phyloP scores from a whole-genome alignment of 2,888 invertebrate genomes.

The Xanthostigma xanthostigma region DNA sequence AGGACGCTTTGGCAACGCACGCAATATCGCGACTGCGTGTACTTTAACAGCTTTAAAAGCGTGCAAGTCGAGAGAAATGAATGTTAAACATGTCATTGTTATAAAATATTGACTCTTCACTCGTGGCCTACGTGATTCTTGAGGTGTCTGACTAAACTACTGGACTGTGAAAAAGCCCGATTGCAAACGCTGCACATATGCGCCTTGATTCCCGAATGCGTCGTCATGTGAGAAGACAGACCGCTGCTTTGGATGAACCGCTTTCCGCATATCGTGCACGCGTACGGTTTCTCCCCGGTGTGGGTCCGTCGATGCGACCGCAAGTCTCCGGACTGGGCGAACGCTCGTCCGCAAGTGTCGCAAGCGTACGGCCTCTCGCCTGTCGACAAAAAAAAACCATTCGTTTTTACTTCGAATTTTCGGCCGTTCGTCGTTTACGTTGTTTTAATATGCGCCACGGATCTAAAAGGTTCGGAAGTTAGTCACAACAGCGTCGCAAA shows the following conservation, averaged over 20 bases:
- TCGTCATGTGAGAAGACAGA: constrained; percentile 16
- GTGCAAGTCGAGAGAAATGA: background rate
- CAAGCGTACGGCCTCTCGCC: constrained; percentile 17
- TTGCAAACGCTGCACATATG: constrained; percentile 10
- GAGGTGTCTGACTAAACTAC: constrained; percentile 10
- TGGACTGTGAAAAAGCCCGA: constrained; percentile 10
- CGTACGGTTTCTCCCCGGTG: constrained; percentile 13
- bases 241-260: constrained; percentile 15
- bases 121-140: constrained; percentile 5
- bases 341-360: constrained; percentile 13
- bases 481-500: too few relatives aligned
- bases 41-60: too few relatives aligned
- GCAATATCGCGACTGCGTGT: too few relatives aligned
- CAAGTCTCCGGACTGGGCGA: constrained; percentile 16
- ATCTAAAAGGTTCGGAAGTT: too few relatives aligned
- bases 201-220: constrained; percentile 13
- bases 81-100: background rate
- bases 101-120: background rate
- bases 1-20: too few relatives aligned
- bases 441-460: too few relatives aligned
- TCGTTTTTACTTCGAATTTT: too few relatives aligned
- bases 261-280: constrained; percentile 15
- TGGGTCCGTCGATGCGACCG: constrained; percentile 14
- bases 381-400: constrained; percentile 3
- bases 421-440: too few relatives aligned